phyloP scores from a whole-genome alignment of 2,113 vertebrate species.

The Pelmatolapia mariae region DNA sequence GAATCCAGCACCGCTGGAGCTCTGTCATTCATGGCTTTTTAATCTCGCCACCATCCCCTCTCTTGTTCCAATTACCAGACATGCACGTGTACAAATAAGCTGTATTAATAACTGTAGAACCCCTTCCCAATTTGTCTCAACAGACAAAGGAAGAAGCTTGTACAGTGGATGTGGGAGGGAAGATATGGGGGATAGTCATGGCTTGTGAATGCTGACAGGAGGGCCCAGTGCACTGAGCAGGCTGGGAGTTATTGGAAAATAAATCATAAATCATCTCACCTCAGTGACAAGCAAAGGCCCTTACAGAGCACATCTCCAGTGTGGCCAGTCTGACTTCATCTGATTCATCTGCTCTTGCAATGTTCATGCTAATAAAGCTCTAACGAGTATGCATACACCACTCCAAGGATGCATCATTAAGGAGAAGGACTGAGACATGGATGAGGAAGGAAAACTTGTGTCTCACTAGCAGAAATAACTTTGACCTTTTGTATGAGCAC shows the following conservation, averaged over 20 bases:
- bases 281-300: constrained; percentile 59
- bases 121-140: constrained; percentile 28
- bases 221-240: constrained; percentile 49
- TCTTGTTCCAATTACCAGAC: constrained; percentile 61
- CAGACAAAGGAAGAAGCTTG: background rate
- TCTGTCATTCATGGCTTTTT: constrained; percentile 66
- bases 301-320: constrained; percentile 53
- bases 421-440: constrained; percentile 10
- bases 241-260: constrained; percentile 69
- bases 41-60: constrained; percentile 41
- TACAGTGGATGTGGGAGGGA: constrained; percentile 7
- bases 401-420: constrained; percentile 47
- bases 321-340: constrained; percentile 42
- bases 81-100: constrained; percentile 41
- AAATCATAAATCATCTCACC: constrained; percentile 74
- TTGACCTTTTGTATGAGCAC: constrained; percentile 39
- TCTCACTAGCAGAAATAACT: constrained; percentile 36
- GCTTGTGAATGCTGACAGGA: constrained; percentile 51
- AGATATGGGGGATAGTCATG: constrained; percentile 13
- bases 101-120: constrained; percentile 20
- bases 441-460: constrained; percentile 26
- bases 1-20: constrained; percentile 57
- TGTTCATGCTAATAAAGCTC: constrained; percentile 57
- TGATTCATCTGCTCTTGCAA: constrained; percentile 36
- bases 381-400: constrained; percentile 35